A percentile compares a stretch with the other conserved stretches of the same genome.
Conservation (phyloP, 2,888 invertebrate genomes). For the Luperina testacea region DNA sequence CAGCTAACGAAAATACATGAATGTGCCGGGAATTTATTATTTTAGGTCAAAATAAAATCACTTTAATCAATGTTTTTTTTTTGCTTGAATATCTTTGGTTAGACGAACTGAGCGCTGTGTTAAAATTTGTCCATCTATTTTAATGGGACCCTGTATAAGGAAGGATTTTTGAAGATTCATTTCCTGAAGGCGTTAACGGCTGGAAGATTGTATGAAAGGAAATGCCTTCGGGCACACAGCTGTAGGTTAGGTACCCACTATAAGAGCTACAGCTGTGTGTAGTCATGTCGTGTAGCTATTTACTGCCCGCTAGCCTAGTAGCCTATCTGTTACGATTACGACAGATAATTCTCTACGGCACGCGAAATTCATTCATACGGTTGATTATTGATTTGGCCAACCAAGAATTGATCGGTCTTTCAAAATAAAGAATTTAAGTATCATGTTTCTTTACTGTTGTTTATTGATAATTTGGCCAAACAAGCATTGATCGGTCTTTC, state of each 20-base stretch:
- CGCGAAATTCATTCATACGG: background rate
- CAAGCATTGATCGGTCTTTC: background rate
- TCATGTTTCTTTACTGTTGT: background rate
- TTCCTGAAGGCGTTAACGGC: background rate
- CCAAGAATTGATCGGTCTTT: background rate
- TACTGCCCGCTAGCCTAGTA: background rate
- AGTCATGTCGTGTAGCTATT: background rate
- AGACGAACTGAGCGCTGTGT: too few species aligned
- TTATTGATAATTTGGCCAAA: background rate
- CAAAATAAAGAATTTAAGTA: background rate
- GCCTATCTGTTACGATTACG: background rate
- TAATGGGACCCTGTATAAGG: background rate
- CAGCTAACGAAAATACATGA: too few species aligned
- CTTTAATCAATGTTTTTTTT: too few species aligned
- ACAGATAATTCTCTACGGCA: background rate
- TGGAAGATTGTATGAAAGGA: background rate
- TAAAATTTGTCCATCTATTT: too few species aligned
- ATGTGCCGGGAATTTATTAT: too few species aligned
- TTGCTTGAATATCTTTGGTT: too few species aligned
- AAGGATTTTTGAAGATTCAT: background rate
- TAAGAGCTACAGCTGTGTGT: too few species aligned
- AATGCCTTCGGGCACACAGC: background rate
- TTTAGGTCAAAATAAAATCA: too few species aligned
- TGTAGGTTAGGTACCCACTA: too few species aligned
- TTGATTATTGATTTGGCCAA: background rate